phyloP scores from a whole-genome alignment of 1,140 invertebrate genomes.

The Amphibalanus amphitrite region DNA sequence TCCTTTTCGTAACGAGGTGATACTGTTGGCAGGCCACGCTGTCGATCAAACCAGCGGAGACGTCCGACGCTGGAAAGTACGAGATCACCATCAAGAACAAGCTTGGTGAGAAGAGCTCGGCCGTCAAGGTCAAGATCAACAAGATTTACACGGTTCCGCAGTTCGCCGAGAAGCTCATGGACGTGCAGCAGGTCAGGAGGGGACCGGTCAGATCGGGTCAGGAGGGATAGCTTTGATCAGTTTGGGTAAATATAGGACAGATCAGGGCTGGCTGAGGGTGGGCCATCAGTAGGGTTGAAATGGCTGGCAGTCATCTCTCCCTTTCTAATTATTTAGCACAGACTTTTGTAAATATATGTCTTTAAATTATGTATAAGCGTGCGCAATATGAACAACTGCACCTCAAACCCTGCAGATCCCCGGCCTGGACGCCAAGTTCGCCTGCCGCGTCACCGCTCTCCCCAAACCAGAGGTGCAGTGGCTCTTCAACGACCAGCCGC shows the following conservation, averaged over 20 bases:
- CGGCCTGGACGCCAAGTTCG: conserved; percentile 42
- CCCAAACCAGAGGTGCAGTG: conserved; percentile 70
- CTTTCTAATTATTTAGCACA: too few relatives aligned
- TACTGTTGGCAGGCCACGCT: neutral
- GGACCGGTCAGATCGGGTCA: too few relatives aligned
- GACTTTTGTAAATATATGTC: too few relatives aligned
- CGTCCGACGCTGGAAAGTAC: neutral
- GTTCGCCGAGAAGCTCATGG: neutral
- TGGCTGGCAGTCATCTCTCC: too few relatives aligned
- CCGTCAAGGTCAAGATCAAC: neutral
- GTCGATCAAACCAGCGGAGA: neutral
- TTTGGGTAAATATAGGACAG: too few relatives aligned
- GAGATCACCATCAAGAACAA: neutral
- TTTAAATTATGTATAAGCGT: too few relatives aligned
- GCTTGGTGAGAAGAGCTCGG: neutral
- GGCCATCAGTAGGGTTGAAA: too few relatives aligned
- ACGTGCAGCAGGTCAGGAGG: neutral
- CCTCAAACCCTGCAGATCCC: too few relatives aligned
- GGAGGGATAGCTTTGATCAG: too few relatives aligned
- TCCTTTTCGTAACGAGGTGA: too few relatives aligned
- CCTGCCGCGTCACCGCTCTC: conserved; percentile 60
- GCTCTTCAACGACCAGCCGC: conserved; percentile 47
- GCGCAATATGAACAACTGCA: too few relatives aligned
- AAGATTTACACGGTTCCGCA: neutral
- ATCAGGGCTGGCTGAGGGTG: too few relatives aligned